Conservation (phyloP, 2,888 invertebrate genomes). For the Rhodophaea formosa region DNA sequence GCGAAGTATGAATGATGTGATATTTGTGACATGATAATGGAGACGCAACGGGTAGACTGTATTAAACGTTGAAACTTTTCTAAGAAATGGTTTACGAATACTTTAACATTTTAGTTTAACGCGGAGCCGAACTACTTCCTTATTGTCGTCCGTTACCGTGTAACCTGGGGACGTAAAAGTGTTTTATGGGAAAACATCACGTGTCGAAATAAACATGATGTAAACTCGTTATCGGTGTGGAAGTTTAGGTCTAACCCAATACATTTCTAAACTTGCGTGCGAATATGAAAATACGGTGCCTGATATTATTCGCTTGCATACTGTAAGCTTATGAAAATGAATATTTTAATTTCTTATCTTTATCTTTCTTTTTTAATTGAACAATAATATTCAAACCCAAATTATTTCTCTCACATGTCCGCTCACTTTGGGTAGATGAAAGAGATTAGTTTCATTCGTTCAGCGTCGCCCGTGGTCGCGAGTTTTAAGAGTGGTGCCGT, state of each 20-base stretch:
- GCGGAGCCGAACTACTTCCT: neutral
- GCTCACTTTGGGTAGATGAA: too few species aligned
- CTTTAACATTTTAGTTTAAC: neutral
- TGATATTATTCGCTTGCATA: too few species aligned
- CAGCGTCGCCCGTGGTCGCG: too few species aligned
- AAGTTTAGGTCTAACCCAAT: neutral
- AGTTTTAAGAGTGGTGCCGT: too few species aligned
- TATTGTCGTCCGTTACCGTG: neutral
- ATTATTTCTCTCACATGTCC: too few species aligned
- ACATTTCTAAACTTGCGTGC: neutral
- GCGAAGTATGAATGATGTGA: constrained; percentile 18
- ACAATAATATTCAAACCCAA: too few species aligned
- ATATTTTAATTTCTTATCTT: too few species aligned
- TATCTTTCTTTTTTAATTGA: too few species aligned
- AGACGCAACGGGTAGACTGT: constrained; percentile 1
- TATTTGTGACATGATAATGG: constrained; percentile 6
- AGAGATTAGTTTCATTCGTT: too few species aligned
- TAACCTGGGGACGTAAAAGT: neutral
- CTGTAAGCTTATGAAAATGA: too few species aligned
- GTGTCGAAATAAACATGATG: constrained; percentile 7
- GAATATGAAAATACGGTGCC: neutral
- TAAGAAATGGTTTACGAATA: neutral
- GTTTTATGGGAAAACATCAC: neutral
- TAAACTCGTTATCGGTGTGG: neutral
- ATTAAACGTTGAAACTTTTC: neutral